Conservation (phyloP, 92 coral and sea anemone genomes). For the Paragorgia papillata region DNA sequence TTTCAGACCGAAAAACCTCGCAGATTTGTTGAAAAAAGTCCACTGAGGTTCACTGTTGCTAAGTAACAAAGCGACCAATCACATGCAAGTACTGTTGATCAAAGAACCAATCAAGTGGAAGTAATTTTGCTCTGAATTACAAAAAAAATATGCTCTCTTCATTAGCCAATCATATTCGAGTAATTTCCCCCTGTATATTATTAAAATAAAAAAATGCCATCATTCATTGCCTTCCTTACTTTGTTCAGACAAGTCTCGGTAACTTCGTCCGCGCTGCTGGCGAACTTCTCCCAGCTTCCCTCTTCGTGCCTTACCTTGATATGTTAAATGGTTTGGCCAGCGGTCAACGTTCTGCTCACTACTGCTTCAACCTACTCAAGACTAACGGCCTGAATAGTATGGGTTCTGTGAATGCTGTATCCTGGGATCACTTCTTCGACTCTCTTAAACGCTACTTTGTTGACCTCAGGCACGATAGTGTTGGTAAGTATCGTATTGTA, state of each 20-base stretch:
- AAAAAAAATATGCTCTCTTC: too few relatives aligned
- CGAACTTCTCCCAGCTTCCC: conserved; percentile 80
- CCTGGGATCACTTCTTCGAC: conserved; percentile 97
- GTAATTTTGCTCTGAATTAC: too few relatives aligned
- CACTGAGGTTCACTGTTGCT: too few relatives aligned
- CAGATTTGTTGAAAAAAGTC: too few relatives aligned
- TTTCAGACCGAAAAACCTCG: too few relatives aligned
- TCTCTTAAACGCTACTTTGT: conserved; percentile 90
- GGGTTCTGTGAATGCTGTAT: conserved; percentile 42
- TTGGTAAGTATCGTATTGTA: conserved; percentile 29
- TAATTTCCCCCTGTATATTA: too few relatives aligned
- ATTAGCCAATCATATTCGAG: too few relatives aligned
- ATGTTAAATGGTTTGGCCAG: conserved; percentile 87
- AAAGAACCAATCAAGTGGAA: too few relatives aligned
- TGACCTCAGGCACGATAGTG: conserved; percentile 82
- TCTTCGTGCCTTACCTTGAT: conserved; percentile 93
- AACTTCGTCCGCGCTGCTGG: conserved; percentile 96
- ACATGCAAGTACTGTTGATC: too few relatives aligned
- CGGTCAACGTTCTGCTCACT: conserved; percentile 87
- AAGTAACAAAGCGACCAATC: too few relatives aligned
- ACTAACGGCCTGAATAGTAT: conserved; percentile 72
- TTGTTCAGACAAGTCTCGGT: conserved; percentile 68
- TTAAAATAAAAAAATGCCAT: too few relatives aligned
- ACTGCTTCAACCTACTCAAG: conserved; percentile 90
- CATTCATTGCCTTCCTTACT: not conserved